These are phyloP conservation scores for Excalfactoria chinensis DNA, from an alignment of 2,113 vertebrate genomes.

Conservation along the genomic window DNA sequence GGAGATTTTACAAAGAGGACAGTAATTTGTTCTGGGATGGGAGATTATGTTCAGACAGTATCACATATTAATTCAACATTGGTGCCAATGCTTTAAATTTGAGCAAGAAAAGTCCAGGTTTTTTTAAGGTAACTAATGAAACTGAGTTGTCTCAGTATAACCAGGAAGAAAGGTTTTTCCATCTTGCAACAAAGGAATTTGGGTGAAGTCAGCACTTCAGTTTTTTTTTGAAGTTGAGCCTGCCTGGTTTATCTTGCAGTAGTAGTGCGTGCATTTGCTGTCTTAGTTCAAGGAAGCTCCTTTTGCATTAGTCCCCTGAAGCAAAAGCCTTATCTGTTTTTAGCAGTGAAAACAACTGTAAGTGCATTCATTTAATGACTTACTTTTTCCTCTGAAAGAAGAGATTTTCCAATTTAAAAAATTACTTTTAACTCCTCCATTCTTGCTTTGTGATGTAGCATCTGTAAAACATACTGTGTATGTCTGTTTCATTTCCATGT, in stretches of 20 bases:
- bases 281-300: neutral
- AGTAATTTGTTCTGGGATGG: neutral
- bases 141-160: neutral
- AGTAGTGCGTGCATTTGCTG: neutral
- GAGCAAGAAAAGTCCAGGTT: neutral
- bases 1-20: neutral
- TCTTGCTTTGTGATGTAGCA: neutral
- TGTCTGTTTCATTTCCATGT: neutral
- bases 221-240: neutral
- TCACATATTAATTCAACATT: neutral
- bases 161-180: neutral
- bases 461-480: neutral
- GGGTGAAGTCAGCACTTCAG: neutral
- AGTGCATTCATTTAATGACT: neutral
- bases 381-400: neutral
- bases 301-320: neutral
- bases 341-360: neutral
- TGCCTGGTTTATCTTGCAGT: neutral
- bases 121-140: neutral
- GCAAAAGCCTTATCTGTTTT: conserved; percentile 4
- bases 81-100: neutral
- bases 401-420: neutral
- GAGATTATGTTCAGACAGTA: neutral
- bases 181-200: neutral
- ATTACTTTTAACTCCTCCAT: neutral